A percentile compares a stretch with the other conserved stretches of the same genome.
phyloP scores from a whole-genome alignment of 2,888 invertebrate genomes.

The Mesoligia furuncula region DNA sequence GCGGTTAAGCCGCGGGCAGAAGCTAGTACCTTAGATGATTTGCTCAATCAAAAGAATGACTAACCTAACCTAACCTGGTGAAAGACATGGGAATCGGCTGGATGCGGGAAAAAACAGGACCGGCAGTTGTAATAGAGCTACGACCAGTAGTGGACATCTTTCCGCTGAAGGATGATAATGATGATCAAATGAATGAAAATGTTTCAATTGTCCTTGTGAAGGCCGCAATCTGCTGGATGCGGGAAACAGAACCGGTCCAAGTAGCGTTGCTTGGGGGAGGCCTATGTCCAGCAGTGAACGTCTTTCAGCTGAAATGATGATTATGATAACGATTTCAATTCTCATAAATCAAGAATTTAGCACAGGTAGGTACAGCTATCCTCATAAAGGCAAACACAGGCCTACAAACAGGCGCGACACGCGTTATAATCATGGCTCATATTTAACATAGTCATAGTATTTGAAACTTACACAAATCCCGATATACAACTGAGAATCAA shows the following conservation, averaged over 20 bases:
- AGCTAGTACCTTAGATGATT: not conserved
- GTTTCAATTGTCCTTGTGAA: not conserved
- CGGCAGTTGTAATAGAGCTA: not conserved
- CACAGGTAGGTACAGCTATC: not conserved
- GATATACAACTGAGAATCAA: not conserved
- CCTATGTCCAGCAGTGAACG: not conserved
- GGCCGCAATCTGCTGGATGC: not conserved
- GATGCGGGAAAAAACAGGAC: not conserved
- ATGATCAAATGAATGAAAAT: not conserved
- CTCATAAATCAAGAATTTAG: not conserved
- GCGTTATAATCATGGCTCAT: too few relatives aligned
- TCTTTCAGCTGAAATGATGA: not conserved
- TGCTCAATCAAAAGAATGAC: not conserved
- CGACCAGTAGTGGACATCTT: not conserved
- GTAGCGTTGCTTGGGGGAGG: not conserved
- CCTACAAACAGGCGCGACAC: too few relatives aligned
- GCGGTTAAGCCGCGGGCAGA: too few relatives aligned
- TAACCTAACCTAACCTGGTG: not conserved
- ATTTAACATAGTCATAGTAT: not conserved
- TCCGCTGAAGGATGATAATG: not conserved
- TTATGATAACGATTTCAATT: not conserved
- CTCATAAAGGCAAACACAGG: too few relatives aligned
- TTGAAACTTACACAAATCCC: conserved; percentile 7
- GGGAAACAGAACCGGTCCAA: not conserved
- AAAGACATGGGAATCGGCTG: not conserved